Conservation (phyloP, 2,888 invertebrate genomes). For the Zygaena filipendulae region DNA sequence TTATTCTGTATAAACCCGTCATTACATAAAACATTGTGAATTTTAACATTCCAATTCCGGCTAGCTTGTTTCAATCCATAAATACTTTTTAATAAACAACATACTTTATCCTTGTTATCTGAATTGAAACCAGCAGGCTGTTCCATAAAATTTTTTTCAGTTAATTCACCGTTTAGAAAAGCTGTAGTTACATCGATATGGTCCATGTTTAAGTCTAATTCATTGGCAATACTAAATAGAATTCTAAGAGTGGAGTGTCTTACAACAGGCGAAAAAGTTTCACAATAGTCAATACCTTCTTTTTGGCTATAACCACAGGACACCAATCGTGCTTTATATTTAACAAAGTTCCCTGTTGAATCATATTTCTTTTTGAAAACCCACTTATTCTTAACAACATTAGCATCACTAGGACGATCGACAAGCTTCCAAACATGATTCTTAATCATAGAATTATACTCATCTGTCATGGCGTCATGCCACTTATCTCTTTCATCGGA, state of each 20-base stretch:
- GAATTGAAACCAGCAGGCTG: constrained; percentile 3
- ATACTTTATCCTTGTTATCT: constrained; percentile 4
- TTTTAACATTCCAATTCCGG: constrained; percentile 1
- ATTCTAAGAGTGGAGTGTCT: constrained; percentile 7
- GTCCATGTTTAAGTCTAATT: constrained; percentile 6
- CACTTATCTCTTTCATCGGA: neutral
- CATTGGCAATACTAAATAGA: constrained; percentile 5
- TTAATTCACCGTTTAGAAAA: constrained; percentile 12
- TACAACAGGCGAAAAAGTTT: constrained; percentile 11
- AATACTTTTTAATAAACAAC: constrained; percentile 4
- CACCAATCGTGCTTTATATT: constrained; percentile 9
- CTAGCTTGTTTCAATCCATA: constrained; percentile 3
- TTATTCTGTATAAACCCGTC: constrained; percentile 2
- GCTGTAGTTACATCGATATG: constrained; percentile 16
- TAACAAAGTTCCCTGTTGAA: constrained; percentile 1
- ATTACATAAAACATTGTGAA: constrained; percentile 1
- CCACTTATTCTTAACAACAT: neutral
- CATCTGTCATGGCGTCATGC: constrained; percentile 1
- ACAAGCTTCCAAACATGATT: constrained; percentile 1
- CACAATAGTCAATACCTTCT: constrained; percentile 6
- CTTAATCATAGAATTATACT: constrained; percentile 1
- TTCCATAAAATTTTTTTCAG: constrained; percentile 8
- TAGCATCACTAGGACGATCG: neutral
- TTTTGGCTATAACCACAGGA: constrained; percentile 11
- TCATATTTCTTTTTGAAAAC: neutral